Conservation (phyloP, 2,888 invertebrate species). For the Lottia scabra region DNA sequence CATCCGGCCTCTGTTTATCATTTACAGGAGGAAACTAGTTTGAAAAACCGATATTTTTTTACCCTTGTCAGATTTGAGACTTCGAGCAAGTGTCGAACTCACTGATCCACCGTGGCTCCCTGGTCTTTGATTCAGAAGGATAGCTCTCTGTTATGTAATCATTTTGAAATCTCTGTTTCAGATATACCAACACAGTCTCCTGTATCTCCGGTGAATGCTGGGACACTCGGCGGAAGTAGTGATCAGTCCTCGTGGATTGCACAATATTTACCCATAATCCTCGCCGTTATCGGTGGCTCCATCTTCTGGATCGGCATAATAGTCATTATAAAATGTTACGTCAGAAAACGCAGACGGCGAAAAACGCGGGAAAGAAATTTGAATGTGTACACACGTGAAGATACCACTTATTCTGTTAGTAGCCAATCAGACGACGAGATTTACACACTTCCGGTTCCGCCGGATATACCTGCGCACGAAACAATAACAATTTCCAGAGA, state of each 20-base stretch:
- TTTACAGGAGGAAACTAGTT: too few species aligned
- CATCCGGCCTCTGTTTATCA: too few species aligned
- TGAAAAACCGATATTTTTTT: too few species aligned
- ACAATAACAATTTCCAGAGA: not conserved
- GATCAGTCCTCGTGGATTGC: not conserved
- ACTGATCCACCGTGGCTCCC: too few species aligned
- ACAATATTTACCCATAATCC: not conserved
- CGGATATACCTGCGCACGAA: not conserved
- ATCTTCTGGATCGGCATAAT: not conserved
- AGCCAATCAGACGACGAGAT: not conserved
- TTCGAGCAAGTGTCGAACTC: too few species aligned
- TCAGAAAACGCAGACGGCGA: not conserved
- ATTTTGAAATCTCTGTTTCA: not conserved
- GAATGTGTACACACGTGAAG: not conserved
- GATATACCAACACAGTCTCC: not conserved
- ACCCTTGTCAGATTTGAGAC: too few species aligned
- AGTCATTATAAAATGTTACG: not conserved
- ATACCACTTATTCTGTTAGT: not conserved
- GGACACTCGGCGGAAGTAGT: not conserved
- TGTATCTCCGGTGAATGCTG: not conserved
- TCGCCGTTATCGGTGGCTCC: not conserved
- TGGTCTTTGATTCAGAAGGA: too few species aligned
- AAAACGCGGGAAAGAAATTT: not conserved
- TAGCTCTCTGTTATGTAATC: too few species aligned
- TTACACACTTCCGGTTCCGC: slow-evolving; percentile 3